Evolutionary conservation across 2,888 invertebrate species (phyloP).

Genomic region (Dascillus cervinus): DNA sequence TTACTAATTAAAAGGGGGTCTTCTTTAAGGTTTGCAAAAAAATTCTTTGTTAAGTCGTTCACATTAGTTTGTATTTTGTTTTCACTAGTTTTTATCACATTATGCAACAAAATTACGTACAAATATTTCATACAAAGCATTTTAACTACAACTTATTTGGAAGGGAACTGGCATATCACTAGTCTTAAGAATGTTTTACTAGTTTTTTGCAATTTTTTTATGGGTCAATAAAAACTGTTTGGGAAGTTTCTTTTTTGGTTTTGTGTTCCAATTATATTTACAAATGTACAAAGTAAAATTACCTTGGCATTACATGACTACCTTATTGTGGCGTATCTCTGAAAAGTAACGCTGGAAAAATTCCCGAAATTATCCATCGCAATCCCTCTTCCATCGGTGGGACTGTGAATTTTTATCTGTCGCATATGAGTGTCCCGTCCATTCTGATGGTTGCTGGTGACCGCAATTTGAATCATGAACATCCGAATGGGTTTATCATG

Average conservation of each 20-base stretch:
- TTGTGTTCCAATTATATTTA: too few species aligned
- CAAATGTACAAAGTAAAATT: too few species aligned
- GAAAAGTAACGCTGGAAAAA: constrained; percentile 75
- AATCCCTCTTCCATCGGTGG: constrained; percentile 58
- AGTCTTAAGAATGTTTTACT: too few species aligned
- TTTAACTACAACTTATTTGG: too few species aligned
- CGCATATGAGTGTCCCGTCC: constrained; percentile 97
- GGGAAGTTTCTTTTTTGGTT: too few species aligned
- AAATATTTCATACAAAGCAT: too few species aligned
- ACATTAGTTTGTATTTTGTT: constrained; percentile 6
- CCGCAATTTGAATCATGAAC: constrained; percentile 94
- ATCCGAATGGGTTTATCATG: constrained; percentile 83
- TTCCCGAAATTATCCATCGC: constrained; percentile 65
- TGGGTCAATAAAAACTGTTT: too few species aligned
- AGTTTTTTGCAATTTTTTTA: too few species aligned
- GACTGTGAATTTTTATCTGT: constrained; percentile 93
- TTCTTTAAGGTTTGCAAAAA: constrained; percentile 21
- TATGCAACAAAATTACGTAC: too few species aligned
- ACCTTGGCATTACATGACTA: too few species aligned
- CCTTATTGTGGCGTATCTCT: constrained; percentile 74
- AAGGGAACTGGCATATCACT: too few species aligned
- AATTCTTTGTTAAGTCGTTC: constrained; percentile 18
- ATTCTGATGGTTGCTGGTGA: constrained; percentile 97
- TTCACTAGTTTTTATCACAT: too few species aligned
- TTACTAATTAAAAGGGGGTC: constrained; percentile 19